Evolutionary conservation across 2,888 invertebrate genomes (phyloP).

Genomic region (Exephanes ischioxanthus): DNA sequence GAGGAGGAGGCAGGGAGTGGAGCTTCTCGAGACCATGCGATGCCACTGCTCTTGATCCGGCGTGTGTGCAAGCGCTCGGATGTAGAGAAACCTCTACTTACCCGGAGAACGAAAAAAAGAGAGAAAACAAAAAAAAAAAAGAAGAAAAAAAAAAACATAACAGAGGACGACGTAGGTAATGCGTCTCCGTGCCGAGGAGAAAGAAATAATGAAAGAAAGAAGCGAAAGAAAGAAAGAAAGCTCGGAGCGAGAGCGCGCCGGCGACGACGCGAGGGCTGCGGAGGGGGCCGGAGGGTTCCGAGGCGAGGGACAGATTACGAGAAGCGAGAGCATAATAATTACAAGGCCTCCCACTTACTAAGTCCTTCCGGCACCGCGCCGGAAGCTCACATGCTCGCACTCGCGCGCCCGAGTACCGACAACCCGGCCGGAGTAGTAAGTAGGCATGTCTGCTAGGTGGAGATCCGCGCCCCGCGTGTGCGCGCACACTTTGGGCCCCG

Average conservation of each 20-base stretch:
- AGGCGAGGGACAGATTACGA: constrained; percentile 72
- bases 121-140: constrained; percentile 12
- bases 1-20: background rate
- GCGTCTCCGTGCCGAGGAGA: constrained; percentile 47
- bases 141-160: constrained; percentile 25
- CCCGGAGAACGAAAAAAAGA: background rate
- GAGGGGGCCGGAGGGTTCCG: constrained; percentile 30
- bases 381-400: constrained; percentile 70
- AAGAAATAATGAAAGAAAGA: constrained; percentile 43
- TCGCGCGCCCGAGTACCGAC: constrained; percentile 51
- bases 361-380: constrained; percentile 70
- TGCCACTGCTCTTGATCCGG: background rate
- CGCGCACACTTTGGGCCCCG: background rate
- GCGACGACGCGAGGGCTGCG: constrained; percentile 9
- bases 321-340: constrained; percentile 75
- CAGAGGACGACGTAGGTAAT: constrained; percentile 30
- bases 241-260: constrained; percentile 37
- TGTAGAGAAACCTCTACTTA: constrained; percentile 5
- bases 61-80: constrained; percentile 18
- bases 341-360: constrained; percentile 66
- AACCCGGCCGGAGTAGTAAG: constrained; percentile 44
- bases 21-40: constrained; percentile 24
- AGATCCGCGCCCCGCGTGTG: background rate
- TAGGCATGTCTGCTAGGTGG: constrained; percentile 22
- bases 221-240: constrained; percentile 15